Conservation (phyloP, 2,797 vertebrate genomes). For the Notoglanidium macrostoma region DNA sequence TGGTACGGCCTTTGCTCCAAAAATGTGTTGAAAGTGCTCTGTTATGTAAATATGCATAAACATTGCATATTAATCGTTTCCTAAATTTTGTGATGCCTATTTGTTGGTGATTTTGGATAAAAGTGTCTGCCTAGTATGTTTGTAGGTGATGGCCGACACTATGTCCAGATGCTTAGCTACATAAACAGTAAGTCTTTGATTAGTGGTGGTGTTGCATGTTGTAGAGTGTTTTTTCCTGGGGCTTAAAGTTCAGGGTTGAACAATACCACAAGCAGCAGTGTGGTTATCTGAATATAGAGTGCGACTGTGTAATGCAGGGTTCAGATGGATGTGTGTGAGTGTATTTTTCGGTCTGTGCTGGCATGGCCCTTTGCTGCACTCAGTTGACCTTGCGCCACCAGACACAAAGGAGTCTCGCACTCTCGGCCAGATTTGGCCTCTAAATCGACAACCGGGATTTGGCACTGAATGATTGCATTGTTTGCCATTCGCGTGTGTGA, state of each 20-base stretch:
- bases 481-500: neutral
- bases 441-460: slow-evolving; percentile 40
- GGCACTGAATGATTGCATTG: slow-evolving; percentile 33
- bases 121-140: neutral
- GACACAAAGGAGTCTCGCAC: slow-evolving; percentile 51
- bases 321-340: slow-evolving; percentile 31
- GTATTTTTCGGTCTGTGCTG: slow-evolving; percentile 41
- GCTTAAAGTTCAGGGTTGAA: slow-evolving; percentile 42
- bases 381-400: slow-evolving; percentile 44
- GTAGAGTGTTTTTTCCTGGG: slow-evolving; percentile 15
- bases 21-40: too few relatives aligned
- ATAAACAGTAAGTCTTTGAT: slow-evolving; percentile 9
- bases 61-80: neutral
- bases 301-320: slow-evolving; percentile 30
- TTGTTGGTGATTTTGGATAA: neutral
- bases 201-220: slow-evolving; percentile 40
- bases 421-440: slow-evolving; percentile 17
- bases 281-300: slow-evolving; percentile 43
- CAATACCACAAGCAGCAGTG: slow-evolving; percentile 37
- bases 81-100: neutral
- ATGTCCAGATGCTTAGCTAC: neutral
- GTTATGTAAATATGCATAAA: neutral
- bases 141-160: neutral
- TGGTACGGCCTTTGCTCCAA: neutral
- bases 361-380: slow-evolving; percentile 36